phyloP scores from a whole-genome alignment of 2,797 vertebrate genomes.

The Stomatorhinus walkeri region DNA sequence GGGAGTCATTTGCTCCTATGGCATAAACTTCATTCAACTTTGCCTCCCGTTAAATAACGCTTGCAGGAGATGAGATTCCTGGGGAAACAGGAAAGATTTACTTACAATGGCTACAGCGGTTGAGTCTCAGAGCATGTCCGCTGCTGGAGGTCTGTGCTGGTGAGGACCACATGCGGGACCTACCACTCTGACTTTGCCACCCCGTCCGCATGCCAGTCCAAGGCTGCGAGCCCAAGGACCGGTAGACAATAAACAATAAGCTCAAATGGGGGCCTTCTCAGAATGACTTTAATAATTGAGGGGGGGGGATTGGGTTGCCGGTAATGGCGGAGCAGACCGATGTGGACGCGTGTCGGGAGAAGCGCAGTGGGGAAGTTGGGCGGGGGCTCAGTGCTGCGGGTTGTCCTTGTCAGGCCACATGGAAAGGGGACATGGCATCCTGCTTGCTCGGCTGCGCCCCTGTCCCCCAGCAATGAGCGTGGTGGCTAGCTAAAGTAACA shows the following conservation, averaged over 20 bases:
- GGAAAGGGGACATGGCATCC: slow-evolving; percentile 56
- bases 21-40: neutral
- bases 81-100: slow-evolving; percentile 21
- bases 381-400: slow-evolving; percentile 32
- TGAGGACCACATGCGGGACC: slow-evolving; percentile 38
- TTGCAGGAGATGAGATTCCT: neutral
- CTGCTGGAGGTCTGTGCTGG: slow-evolving; percentile 17
- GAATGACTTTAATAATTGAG: slow-evolving; percentile 65
- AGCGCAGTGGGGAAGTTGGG: slow-evolving; percentile 37
- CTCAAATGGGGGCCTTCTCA: slow-evolving; percentile 48
- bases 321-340: slow-evolving; percentile 56
- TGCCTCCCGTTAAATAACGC: neutral
- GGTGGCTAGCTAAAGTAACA: slow-evolving; percentile 21
- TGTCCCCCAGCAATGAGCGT: slow-evolving; percentile 35
- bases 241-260: slow-evolving; percentile 64
- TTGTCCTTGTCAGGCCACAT: slow-evolving; percentile 46
- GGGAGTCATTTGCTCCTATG: neutral
- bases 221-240: slow-evolving; percentile 35
- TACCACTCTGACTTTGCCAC: slow-evolving; percentile 44
- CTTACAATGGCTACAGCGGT: slow-evolving; percentile 25
- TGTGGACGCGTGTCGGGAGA: slow-evolving; percentile 40
- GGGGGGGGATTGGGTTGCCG: slow-evolving; percentile 59
- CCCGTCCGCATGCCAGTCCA: slow-evolving; percentile 39
- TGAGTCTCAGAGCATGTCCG: slow-evolving; percentile 17
- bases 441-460: slow-evolving; percentile 40